phyloP scores from a whole-genome alignment of 2,797 vertebrate genomes.

The Argentina silus region DNA sequence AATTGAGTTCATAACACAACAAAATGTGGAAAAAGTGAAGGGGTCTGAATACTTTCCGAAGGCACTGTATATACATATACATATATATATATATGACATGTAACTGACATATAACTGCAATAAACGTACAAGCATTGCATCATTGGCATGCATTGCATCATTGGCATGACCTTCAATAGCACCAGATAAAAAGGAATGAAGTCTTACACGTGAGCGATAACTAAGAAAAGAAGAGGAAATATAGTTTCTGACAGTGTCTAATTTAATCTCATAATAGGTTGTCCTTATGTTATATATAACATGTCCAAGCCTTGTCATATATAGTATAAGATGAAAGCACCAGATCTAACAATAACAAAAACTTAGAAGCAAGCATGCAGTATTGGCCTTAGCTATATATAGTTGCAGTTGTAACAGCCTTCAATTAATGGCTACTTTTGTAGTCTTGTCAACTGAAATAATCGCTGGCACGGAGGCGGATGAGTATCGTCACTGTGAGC shows the following conservation, averaged over 20 bases:
- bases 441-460: background rate
- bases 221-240: background rate
- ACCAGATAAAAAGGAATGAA: background rate
- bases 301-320: background rate
- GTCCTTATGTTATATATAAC: background rate
- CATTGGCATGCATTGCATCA: background rate
- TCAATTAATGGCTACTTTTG: slow-evolving; percentile 6
- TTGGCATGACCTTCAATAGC: background rate
- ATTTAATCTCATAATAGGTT: background rate
- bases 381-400: background rate
- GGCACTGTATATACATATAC: too few relatives aligned
- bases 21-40: too few relatives aligned
- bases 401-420: background rate
- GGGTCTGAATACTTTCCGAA: too few relatives aligned
- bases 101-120: too few relatives aligned
- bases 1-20: too few relatives aligned
- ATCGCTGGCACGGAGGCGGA: slow-evolving; percentile 38
- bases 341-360: slow-evolving; percentile 21
- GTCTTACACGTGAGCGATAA: background rate
- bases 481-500: slow-evolving; percentile 43
- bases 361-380: background rate
- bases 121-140: too few relatives aligned
- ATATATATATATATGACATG: too few relatives aligned
- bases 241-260: background rate
- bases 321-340: slow-evolving; percentile 1